phyloP scores from a whole-genome alignment of 2,113 vertebrate species.

The Sylvia atricapilla region DNA sequence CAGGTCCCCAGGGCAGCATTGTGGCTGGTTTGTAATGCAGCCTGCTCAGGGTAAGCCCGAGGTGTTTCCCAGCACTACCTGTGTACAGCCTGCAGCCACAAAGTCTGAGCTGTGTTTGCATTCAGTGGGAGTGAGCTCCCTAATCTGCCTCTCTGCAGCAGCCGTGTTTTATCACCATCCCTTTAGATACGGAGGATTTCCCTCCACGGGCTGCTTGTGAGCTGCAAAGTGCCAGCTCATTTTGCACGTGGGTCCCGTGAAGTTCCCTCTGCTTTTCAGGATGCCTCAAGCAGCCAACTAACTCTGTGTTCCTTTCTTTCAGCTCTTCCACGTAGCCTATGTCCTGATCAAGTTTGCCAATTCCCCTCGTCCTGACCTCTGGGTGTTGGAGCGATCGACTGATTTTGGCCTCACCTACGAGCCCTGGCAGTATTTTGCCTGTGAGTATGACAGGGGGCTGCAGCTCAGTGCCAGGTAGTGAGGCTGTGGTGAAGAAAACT shows the following conservation, averaged over 20 bases:
- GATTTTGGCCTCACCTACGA: constrained; percentile 90
- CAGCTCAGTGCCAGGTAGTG: background rate
- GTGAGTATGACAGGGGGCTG: constrained; percentile 78
- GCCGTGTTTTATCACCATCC: background rate
- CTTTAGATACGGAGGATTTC: constrained; percentile 4
- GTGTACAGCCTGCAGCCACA: background rate
- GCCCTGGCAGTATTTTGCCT: constrained; percentile 97
- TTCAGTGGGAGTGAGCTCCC: background rate
- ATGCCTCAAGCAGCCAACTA: background rate
- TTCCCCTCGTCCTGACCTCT: constrained; percentile 94
- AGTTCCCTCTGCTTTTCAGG: background rate
- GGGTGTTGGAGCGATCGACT: constrained; percentile 91
- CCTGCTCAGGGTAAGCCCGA: background rate
- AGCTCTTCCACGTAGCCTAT: constrained; percentile 97
- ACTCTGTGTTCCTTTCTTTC: constrained; percentile 44
- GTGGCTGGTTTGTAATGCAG: background rate
- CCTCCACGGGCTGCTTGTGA: background rate
- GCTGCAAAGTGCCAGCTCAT: background rate
- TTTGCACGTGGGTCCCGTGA: background rate
- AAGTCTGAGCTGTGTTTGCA: constrained; percentile 35
- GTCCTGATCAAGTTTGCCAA: constrained; percentile 98
- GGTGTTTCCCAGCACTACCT: background rate
- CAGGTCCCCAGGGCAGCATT: background rate
- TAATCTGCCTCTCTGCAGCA: background rate
- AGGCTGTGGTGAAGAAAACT: background rate